A percentile compares a stretch with the other conserved stretches of the same genome.
These are phyloP conservation scores for Andrena haemorrhoa DNA, from an alignment of 2,888 invertebrate genomes.

Conservation along the genomic window DNA sequence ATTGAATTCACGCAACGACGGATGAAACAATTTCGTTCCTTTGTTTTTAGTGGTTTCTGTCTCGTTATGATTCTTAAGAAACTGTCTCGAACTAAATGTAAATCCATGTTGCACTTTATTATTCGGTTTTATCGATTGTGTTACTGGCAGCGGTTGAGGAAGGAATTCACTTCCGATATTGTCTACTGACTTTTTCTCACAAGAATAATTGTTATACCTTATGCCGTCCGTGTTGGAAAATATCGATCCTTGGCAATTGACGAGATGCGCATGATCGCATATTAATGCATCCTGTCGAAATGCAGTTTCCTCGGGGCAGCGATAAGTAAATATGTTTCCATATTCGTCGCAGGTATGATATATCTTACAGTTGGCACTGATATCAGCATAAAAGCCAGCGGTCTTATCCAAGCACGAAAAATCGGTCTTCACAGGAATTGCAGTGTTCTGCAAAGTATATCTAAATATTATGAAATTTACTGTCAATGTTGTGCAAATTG, in stretches of 20 bases:
- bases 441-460: conserved; percentile 73
- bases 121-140: conserved; percentile 41
- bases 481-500: too few relatives aligned
- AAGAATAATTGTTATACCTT: conserved; percentile 8
- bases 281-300: conserved; percentile 81
- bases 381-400: conserved; percentile 80
- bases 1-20: neutral
- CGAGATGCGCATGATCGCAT: conserved; percentile 81
- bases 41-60: neutral
- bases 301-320: conserved; percentile 80
- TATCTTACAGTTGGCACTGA: conserved; percentile 76
- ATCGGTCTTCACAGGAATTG: conserved; percentile 68
- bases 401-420: conserved; percentile 77
- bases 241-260: conserved; percentile 72
- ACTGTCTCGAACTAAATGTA: conserved; percentile 54
- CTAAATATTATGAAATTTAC: neutral
- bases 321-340: conserved; percentile 81
- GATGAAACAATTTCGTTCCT: neutral
- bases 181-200: neutral
- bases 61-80: conserved; percentile 26
- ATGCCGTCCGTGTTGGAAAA: neutral
- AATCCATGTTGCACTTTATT: conserved; percentile 49
- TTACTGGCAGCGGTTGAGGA: conserved; percentile 41
- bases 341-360: conserved; percentile 82
- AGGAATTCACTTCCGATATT: conserved; percentile 27